Evolutionary conservation across 30 jellyfish, hydroid and myxozoan species (phyloP), one percentile per base, ranked within the genome.

Genomic region (Pelagia noctiluca): DNA sequence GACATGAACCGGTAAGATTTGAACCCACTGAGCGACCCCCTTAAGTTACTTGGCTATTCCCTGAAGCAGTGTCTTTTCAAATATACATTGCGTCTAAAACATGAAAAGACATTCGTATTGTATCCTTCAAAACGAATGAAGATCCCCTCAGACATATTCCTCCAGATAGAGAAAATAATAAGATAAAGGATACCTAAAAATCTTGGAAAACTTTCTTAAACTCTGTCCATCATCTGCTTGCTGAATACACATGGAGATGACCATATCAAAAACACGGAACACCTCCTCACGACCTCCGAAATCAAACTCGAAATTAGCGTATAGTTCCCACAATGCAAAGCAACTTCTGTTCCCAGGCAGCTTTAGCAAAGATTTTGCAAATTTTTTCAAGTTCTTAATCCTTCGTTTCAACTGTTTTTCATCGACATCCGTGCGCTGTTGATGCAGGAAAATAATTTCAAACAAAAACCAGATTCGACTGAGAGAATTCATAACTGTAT

Each of bases 221-320:
- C 37, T 31, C 21, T 29, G 19, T 38, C 66, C 77, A 30, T 50
- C 42, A 47, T 33, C 37, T 12, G 38, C 49, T 23, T 82, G 74
- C 24, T 60, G 71, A 2, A 60, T 52, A 30, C 92, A 68, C 92
- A 82, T 82, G 29, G 80, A 68, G 3, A 94, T 32, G 37, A 97
- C 89, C 82, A 90, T 84, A 84, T 70, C 88, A 36, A 69, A 88
- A 23, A 94, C 75, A 60, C 96, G 90, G 26, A 83, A 63, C 5
- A 97, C 86, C 23, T 88, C 96, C 21, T 82, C 91, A 31, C 37
- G 80, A 74, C 50, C 75, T 11, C 99, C 99, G 62, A 64, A 69
- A 77, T 80, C 81, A 78, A 84, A 83, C 71, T 94, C 97, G 47
- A 54, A 88, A 25, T 35, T 21, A n/a, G 96, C 97, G 80, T 82